Evolutionary conservation across 2,888 invertebrate genomes (phyloP).

Genomic region (Cetonia aurata): DNA sequence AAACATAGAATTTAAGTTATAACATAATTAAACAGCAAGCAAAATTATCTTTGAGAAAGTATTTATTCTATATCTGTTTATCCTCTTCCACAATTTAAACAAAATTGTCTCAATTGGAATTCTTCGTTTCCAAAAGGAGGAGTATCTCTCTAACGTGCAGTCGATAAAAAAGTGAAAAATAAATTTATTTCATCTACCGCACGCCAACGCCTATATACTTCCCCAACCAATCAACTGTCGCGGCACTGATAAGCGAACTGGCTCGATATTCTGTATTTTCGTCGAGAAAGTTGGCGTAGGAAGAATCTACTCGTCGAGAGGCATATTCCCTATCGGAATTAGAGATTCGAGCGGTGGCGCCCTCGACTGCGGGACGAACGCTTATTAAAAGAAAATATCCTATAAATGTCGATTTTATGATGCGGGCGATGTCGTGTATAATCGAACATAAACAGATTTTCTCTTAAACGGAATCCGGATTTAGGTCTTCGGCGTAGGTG

Average conservation of each 20-base stretch:
- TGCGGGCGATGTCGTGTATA: neutral
- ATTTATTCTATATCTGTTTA: too few relatives aligned
- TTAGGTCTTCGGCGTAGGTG: too few relatives aligned
- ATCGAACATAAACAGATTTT: too few relatives aligned
- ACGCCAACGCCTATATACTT: conserved; percentile 18
- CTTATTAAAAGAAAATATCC: conserved; percentile 27
- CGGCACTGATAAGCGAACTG: conserved; percentile 40
- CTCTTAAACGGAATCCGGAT: too few relatives aligned
- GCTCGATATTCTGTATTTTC: conserved; percentile 29
- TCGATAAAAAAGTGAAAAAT: conserved; percentile 37
- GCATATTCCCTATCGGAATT: too few relatives aligned
- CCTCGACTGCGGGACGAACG: neutral
- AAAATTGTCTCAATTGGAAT: too few relatives aligned
- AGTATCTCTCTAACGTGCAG: neutral
- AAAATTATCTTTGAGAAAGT: too few relatives aligned
- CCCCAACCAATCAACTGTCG: conserved; percentile 51
- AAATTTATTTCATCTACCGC: conserved; percentile 19
- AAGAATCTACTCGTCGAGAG: too few relatives aligned
- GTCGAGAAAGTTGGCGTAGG: neutral
- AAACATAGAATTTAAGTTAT: too few relatives aligned
- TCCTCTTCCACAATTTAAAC: too few relatives aligned
- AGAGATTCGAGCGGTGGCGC: too few relatives aligned
- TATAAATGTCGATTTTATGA: conserved; percentile 3
- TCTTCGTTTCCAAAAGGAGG: neutral
- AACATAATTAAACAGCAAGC: too few relatives aligned